A percentile compares a stretch with the other conserved stretches of the same genome.
Conservation (phyloP, 2,113 vertebrate species). For the Psilopsiagon aurifrons region DNA sequence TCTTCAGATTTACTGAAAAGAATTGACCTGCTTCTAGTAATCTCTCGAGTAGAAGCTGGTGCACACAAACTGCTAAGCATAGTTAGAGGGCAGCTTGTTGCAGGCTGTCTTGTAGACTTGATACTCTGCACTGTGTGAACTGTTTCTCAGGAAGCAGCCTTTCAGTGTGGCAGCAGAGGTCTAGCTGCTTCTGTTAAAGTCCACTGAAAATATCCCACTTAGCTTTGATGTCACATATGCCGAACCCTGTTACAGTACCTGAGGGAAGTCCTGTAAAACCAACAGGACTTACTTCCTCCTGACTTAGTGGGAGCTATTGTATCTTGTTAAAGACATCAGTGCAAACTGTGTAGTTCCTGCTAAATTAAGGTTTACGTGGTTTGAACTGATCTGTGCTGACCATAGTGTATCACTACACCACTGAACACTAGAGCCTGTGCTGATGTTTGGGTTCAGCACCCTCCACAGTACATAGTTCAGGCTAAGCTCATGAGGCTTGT, state of each 20-base stretch:
- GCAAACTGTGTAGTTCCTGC: not conserved
- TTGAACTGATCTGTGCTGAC: not conserved
- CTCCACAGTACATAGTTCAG: not conserved
- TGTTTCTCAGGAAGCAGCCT: not conserved
- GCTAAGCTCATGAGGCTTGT: not conserved
- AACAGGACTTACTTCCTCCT: not conserved
- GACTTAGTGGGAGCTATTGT: not conserved
- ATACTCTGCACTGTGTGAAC: not conserved
- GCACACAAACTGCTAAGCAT: not conserved
- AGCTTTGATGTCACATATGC: not conserved
- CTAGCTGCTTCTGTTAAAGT: not conserved
- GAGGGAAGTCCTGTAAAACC: not conserved
- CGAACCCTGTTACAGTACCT: not conserved
- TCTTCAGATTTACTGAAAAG: not conserved
- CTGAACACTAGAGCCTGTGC: not conserved
- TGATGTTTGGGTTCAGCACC: not conserved
- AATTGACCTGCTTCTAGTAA: not conserved
- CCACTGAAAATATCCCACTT: not conserved
- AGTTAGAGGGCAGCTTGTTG: not conserved
- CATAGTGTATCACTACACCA: not conserved
- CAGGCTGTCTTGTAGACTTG: not conserved
- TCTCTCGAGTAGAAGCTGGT: not conserved
- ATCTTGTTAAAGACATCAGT: not conserved
- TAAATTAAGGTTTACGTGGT: not conserved
- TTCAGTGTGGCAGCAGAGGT: not conserved